Evolutionary conservation across 2,113 vertebrate genomes (phyloP), one percentile per base, ranked within the genome.

Genomic region (Pygoscelis antarcticus): DNA sequence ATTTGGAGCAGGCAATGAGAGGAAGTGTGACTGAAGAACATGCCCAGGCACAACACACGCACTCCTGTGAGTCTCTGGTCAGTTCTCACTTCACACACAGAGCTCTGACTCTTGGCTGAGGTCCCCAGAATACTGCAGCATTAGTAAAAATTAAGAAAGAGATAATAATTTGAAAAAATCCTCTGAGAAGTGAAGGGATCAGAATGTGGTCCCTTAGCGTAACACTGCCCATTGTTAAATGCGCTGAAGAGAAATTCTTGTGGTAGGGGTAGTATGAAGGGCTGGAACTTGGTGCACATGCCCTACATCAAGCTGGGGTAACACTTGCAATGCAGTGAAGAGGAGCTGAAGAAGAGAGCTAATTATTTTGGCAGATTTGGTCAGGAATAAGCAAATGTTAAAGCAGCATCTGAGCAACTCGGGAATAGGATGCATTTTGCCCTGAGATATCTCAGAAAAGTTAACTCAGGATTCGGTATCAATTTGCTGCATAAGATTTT

Each of bases 401-500:
- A 93, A 92, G 49, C 65, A 77, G 18, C 54, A 64, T 87, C 55
- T 78, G 66, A 75, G 32, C 1, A 0, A 34, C 51, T 89, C 25
- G 19, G 34, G 42, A 93, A n/a, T 15, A 84, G 44, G 58, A 64
- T 72, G 22, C 13, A 22, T 92, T 92, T 89, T 94, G 61, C 91
- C 61, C 65, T 68, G 57, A 89, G 87, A 40, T 65, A 75, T 42
- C 93, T 93, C 79, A 75, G 90, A 61, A 85, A 94, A 93, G 80
- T 96, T 97, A 93, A 87, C 83, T 96, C 70, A 52, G 75, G 70
- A 89, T 92, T 87, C 58, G 64, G 68, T 75, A 91, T 51, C 93
- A 92, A 83, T 97, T 94, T 95, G 52, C 93, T 92, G 81, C 80
- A 11, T 88, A 84, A 89, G 83, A 91, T 94, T 96, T 97, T 97